Percentiles rank a stretch among this genome's conserved stretches.
These are phyloP conservation scores for Automeris io DNA, from an alignment of 2,888 invertebrate species.

Conservation along the genomic window DNA sequence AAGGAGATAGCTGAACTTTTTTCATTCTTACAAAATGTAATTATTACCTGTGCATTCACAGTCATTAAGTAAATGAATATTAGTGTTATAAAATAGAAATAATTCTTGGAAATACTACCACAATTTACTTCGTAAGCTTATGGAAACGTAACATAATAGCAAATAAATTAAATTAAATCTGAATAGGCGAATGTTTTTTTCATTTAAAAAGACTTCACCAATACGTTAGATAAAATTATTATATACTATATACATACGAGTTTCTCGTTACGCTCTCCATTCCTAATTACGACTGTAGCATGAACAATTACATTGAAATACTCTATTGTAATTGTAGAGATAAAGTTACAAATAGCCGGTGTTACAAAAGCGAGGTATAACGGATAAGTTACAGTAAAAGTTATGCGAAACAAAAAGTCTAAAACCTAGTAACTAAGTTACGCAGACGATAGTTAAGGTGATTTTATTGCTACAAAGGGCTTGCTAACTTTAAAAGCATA, in stretches of 20 bases:
- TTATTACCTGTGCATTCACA: too few relatives aligned
- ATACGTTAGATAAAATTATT: too few relatives aligned
- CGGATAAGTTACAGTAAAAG: slow-evolving; percentile 1
- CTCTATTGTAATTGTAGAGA: not conserved
- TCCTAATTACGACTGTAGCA: slow-evolving; percentile 8
- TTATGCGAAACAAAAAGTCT: not conserved
- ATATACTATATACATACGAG: too few relatives aligned
- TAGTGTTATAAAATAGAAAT: too few relatives aligned
- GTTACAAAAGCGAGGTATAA: slow-evolving; percentile 9
- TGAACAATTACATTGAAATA: slow-evolving; percentile 5
- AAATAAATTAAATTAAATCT: not conserved
- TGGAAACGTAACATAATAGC: too few relatives aligned
- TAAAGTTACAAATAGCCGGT: slow-evolving; percentile 2
- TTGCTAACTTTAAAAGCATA: not conserved
- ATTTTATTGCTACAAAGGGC: slow-evolving; percentile 2
- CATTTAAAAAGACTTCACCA: not conserved
- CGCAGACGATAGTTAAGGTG: slow-evolving; percentile 8
- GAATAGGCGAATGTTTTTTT: not conserved
- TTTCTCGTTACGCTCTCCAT: slow-evolving; percentile 11
- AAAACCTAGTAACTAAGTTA: slow-evolving; percentile 6
- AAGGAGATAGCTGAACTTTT: too few relatives aligned
- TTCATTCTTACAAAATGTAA: too few relatives aligned
- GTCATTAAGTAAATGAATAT: too few relatives aligned
- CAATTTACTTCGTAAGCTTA: too few relatives aligned
- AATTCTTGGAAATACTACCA: too few relatives aligned